A percentile compares a stretch with the other conserved stretches of the same genome.
Conservation (phyloP, 2,888 invertebrate genomes). For the Clusia tigrina region DNA sequence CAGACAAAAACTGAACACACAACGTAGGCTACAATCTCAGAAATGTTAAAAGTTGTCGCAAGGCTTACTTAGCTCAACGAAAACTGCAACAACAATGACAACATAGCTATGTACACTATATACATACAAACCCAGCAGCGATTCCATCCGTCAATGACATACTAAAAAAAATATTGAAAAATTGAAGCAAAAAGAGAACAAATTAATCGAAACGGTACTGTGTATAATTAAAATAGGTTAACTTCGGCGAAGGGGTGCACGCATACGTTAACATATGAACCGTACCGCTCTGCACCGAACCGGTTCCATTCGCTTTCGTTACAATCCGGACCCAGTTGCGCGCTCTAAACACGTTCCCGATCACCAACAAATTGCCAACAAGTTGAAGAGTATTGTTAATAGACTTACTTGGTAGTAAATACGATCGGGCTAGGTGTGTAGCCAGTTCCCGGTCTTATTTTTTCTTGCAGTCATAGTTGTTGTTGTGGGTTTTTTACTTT, state of each 20-base stretch:
- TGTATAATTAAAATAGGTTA: constrained; percentile 1
- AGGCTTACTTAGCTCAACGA: not conserved
- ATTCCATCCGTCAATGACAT: too few relatives aligned
- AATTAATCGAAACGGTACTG: not conserved
- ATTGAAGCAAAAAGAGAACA: not conserved
- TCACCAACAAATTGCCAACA: too few relatives aligned
- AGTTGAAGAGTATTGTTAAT: too few relatives aligned
- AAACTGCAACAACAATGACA: not conserved
- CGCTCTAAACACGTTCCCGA: too few relatives aligned
- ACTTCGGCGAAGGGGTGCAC: constrained; percentile 3
- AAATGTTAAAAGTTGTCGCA: constrained; percentile 52
- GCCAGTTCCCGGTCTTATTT: constrained; percentile 3
- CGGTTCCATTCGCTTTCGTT: not conserved
- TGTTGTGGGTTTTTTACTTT: too few relatives aligned
- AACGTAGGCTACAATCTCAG: constrained; percentile 23
- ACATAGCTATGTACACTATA: not conserved
- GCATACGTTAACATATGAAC: not conserved
- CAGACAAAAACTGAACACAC: constrained; percentile 45
- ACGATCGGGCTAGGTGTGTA: not conserved
- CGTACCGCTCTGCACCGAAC: not conserved
- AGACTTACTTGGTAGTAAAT: not conserved
- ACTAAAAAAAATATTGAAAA: not conserved
- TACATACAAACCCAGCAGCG: too few relatives aligned
- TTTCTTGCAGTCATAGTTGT: not conserved
- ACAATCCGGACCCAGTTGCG: too few relatives aligned